phyloP scores from a whole-genome alignment of 2,797 vertebrate species.

The Silurus lanzhouensis region DNA sequence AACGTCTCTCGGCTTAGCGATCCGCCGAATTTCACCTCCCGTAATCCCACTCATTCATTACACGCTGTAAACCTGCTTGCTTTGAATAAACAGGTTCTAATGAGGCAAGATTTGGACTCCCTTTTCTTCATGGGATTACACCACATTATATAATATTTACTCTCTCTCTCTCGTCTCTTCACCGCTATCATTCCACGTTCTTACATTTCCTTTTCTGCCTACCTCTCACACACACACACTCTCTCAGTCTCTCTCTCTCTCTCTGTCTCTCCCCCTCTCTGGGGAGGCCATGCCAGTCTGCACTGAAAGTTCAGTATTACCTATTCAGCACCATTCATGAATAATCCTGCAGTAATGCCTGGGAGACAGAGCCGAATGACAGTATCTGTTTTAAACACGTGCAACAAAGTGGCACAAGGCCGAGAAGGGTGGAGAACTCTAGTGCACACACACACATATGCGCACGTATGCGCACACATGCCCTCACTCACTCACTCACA shows the following conservation, averaged over 20 bases:
- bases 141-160: conserved; percentile 72
- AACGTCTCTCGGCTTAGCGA: conserved; percentile 1
- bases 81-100: conserved; percentile 70
- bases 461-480: conserved; percentile 7
- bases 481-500: conserved; percentile 50
- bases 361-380: conserved; percentile 65
- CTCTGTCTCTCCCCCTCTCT: conserved; percentile 10
- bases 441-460: conserved; percentile 4
- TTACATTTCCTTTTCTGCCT: conserved; percentile 19
- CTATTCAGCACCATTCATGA: conserved; percentile 67
- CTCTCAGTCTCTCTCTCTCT: background rate
- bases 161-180: conserved; percentile 48
- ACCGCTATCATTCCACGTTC: background rate
- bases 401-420: conserved; percentile 68
- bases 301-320: conserved; percentile 51
- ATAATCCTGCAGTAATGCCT: conserved; percentile 69
- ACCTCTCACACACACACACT: background rate
- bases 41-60: conserved; percentile 37
- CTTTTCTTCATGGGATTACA: conserved; percentile 72
- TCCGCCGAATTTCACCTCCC: background rate
- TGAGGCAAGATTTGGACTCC: conserved; percentile 67
- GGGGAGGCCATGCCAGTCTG: conserved; percentile 35
- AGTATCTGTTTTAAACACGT: conserved; percentile 71
- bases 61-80: conserved; percentile 61
- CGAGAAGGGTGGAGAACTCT: conserved; percentile 51